Percentiles rank a stretch among this genome's conserved stretches.
These are phyloP conservation scores for Xiphorhynchus erythropygius DNA, from an alignment of 2,797 vertebrate species.

Conservation along the genomic window DNA sequence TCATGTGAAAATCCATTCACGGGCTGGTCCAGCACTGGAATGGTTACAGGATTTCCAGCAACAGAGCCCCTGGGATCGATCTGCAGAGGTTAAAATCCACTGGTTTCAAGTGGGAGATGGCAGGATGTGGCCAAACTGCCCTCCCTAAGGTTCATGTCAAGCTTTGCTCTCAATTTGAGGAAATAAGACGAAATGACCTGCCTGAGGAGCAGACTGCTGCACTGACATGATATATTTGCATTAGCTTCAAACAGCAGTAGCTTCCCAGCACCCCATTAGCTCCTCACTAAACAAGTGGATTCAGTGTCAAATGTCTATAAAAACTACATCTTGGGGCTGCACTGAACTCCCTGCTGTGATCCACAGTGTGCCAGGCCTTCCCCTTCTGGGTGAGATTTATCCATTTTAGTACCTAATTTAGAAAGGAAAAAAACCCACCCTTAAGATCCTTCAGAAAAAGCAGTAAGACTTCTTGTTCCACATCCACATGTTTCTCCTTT, in stretches of 20 bases:
- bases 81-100: neutral
- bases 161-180: neutral
- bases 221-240: neutral
- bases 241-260: neutral
- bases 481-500: constrained; percentile 2
- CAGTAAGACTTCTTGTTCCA: neutral
- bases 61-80: neutral
- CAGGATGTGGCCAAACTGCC: neutral
- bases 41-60: neutral
- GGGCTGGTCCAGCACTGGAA: neutral
- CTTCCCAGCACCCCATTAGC: neutral
- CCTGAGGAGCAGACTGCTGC: neutral
- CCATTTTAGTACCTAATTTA: neutral
- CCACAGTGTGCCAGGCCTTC: neutral
- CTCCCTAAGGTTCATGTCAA: neutral
- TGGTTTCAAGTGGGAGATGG: neutral
- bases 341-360: neutral
- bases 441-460: neutral
- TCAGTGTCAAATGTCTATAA: neutral
- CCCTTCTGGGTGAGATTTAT: neutral
- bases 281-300: neutral
- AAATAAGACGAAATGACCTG: neutral
- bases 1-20: neutral
- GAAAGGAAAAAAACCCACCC: neutral
- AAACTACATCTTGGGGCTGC: neutral